phyloP scores from a whole-genome alignment of 2,888 invertebrate genomes.

The Nephrotoma flavescens region DNA sequence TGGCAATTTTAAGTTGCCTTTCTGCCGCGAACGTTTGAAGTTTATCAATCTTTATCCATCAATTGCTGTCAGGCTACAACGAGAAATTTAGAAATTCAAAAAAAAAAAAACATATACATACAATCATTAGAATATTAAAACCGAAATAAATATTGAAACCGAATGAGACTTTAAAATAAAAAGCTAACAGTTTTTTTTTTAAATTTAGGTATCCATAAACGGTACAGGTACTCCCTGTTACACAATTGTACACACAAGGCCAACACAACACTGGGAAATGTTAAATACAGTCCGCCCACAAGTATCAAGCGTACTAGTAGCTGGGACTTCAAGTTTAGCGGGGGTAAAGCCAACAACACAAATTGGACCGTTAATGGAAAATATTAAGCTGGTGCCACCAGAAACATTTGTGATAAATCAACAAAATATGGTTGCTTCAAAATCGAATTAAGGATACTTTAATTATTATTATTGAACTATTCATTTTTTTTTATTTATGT shows the following conservation, averaged over 20 bases:
- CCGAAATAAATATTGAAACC: no score
- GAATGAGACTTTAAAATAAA: no score
- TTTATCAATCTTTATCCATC: no score
- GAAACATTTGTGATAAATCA: conserved; percentile 4
- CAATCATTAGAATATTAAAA: no score
- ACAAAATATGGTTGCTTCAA: neutral
- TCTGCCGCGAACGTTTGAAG: no score
- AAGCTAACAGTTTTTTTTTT: no score
- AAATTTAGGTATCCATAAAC: neutral
- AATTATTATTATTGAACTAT: neutral
- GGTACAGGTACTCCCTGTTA: conserved; percentile 1
- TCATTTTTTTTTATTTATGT: neutral
- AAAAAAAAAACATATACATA: no score
- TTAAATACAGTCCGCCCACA: neutral
- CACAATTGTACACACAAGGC: conserved; percentile 1
- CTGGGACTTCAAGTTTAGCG: neutral
- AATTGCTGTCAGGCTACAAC: no score
- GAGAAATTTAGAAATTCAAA: no score
- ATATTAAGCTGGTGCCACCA: neutral
- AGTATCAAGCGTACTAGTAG: neutral
- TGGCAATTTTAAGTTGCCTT: no score
- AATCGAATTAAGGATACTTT: neutral
- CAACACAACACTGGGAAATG: neutral
- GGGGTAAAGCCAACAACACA: neutral
- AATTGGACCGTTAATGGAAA: neutral